A percentile compares a stretch with the other conserved stretches of the same genome.
Conservation (phyloP, 2,113 vertebrate species). For the Eubucco bourcierii region DNA sequence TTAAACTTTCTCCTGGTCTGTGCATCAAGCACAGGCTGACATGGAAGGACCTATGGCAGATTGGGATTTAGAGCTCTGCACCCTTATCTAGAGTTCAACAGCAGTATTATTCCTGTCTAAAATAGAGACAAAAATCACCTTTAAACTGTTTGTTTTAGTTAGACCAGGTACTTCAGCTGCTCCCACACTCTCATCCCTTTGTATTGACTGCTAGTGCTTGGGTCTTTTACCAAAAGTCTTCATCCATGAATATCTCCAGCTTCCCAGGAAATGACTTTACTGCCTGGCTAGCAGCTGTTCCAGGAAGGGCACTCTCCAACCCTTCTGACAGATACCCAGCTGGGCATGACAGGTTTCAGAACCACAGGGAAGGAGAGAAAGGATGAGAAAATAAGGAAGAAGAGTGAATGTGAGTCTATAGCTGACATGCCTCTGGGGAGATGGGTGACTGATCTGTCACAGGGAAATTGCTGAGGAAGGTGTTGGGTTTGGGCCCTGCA, state of each 20-base stretch:
- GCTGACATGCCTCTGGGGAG: neutral
- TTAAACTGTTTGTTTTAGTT: neutral
- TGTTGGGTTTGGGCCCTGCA: neutral
- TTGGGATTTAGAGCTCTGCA: neutral
- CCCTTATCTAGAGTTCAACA: neutral
- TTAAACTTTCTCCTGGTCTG: neutral
- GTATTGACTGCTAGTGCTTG: neutral
- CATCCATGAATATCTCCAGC: neutral
- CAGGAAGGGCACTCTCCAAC: neutral
- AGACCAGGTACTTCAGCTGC: neutral
- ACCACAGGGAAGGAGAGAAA: neutral
- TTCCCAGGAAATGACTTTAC: neutral
- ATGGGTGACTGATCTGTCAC: fast-evolving
- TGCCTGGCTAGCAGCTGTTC: neutral
- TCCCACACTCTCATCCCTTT: neutral
- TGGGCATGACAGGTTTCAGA: neutral
- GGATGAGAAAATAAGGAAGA: neutral
- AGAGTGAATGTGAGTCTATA: neutral
- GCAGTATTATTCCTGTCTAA: neutral
- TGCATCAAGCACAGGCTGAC: neutral
- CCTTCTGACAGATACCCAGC: neutral
- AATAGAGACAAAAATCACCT: neutral
- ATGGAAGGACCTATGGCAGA: neutral
- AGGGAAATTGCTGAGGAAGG: neutral
- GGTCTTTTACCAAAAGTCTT: neutral